Base-by-base conservation (phyloP, 92 coral and sea anemone species). In the Zoanthus sansibaricus region DNA sequence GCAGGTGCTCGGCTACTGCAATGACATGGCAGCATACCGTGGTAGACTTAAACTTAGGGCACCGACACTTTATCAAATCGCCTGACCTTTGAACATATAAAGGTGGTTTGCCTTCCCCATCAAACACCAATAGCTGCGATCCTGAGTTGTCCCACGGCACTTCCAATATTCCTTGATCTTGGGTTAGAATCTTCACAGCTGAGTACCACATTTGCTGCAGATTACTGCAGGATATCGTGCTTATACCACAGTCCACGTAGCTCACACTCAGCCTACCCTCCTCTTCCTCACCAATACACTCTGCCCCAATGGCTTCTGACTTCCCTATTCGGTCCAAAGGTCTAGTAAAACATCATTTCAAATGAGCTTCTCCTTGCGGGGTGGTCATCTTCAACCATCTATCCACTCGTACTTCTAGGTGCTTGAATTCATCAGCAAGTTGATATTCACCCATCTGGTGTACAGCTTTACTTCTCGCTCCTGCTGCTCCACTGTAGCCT, bases 371-470 rank as follows among this genome's bases (percentile, higher is more conserved):
- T 68, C 72, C 70, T 84, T 84, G 89, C 78, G 82, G 18, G 61
- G 46, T 21, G 54, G 83, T 54, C 89, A 84, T 80, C 30, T 62
- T 70, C 20, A 89, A 30, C 92, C 89, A 84, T 69, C 76, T 84
- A 71, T 89, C 89, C 17, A 68, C 68, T 62, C 49, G 84, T 33
- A 89, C 86, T 78, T 89, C 92, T 15, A 89, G 84, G 56, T 89
- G 92, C 77, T 89, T 78, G 56, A 84, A 89, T 49, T 85, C 61
- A 3, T 86, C 71, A 67, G 82, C 7, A 32, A 89, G 89, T 70
- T 78, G 68, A 30, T 86, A 86, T 59, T 90, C 90, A 16, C 90
- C 92, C 90, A 70, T 67, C 70, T 86, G 90, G 84, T 90, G 90
- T 3, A 90, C 82, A 62, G 93, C 93, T 86, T 73, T 90, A 78